Base-by-base conservation (phyloP, 2,113 vertebrate genomes). In the Canis aureus region DNA sequence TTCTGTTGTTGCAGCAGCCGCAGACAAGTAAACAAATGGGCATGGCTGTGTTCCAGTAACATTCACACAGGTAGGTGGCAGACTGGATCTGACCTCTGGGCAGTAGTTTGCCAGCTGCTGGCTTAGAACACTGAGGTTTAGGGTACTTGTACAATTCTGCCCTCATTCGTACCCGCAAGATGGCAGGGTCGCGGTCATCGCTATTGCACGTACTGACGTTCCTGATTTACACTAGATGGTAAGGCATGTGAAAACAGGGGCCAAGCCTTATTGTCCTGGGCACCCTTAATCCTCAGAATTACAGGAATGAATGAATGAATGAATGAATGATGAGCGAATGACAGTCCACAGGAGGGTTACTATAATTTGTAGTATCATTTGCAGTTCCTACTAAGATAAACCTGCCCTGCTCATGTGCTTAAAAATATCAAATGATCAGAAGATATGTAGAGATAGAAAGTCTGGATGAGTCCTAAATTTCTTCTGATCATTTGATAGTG, bases 351-450 rank as follows among this genome's bases (percentile, higher is more conserved):
- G 35, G 35, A 87, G 7, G 11, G 15, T 32, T 87, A n/a, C 78
- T 29, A 16, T 74, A 55, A 53, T 57, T 82, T 96, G 53, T 27
- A 53, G 29, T 53, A 78, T 22, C 16, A 13, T 64, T 53, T 81
- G 35, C 19, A 64, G 51, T 76, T 94, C 29, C 23, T 87, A 22
- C 32, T 73, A 60, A n/a, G 0, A 76, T 84, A 35, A 95, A 55
- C 5, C 38, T 35, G 20, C 67, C 43, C 92, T 69, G 1, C 82
- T 82, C 49, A 23, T 86, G 13, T 91, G 27, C 73, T 85, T 89
- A 94, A 94, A 94, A 96, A 64, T 93, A 59, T 43, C 35, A 32
- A 88, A 49, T 83, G 15, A 91, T 80, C 81, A 89, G 64, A 91
- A 91, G 32, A 49, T n/a, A 5, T 20, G 3, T 27, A 80, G 35